Evolutionary conservation across 2,888 invertebrate species (phyloP), one percentile per base, ranked within the genome.

Genomic region (Xanthia icteritia): DNA sequence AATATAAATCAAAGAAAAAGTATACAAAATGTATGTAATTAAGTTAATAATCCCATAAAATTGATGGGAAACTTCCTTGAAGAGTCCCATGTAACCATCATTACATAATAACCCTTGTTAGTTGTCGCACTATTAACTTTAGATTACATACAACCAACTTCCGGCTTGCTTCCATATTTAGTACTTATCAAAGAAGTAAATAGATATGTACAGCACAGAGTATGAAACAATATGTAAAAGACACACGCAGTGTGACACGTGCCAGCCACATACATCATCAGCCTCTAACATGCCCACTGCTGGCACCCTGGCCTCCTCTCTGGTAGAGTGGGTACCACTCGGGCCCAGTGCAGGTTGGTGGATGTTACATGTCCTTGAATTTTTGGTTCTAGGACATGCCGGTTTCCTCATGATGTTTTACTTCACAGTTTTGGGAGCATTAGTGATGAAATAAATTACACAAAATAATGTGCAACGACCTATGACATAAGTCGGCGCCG

Each of bases 21-120:
- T 75, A 78, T 76, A 86, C 76, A 88, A 83, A 81, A 83, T 78
- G 77, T 79, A 73, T 80, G 66, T 70, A 85, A 77, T 73, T 63
- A 81, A 69, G 77, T 78, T 66, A 70, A 76, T 78, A 73, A 75
- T 73, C 39, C 56, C 73, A 73, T 64, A 67, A 54, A 67, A 31
- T 51, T 20, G 9, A 66, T 61, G 31, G 56, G 70, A 74, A 65
- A 64, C 79, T 79, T 77, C 68, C 36, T 64, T 63, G 56, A 76
- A 77, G 71, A 65, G 36, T 76, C 58, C 76, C 72, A 68, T 54
- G 17, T 75, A 48, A 72, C 63, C 76, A 51, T 74, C 67, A 76
- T 77, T 63, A 66, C 31, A 17, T 70, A 51, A 5, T 39, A 56
- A 54, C 67, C 67, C 63, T 31, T 71, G 36, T 51, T 42, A 61